Evolutionary conservation across 2,888 invertebrate species (phyloP), one percentile per base, ranked within the genome.

Genomic region (Pycnomerus fuliginosus): DNA sequence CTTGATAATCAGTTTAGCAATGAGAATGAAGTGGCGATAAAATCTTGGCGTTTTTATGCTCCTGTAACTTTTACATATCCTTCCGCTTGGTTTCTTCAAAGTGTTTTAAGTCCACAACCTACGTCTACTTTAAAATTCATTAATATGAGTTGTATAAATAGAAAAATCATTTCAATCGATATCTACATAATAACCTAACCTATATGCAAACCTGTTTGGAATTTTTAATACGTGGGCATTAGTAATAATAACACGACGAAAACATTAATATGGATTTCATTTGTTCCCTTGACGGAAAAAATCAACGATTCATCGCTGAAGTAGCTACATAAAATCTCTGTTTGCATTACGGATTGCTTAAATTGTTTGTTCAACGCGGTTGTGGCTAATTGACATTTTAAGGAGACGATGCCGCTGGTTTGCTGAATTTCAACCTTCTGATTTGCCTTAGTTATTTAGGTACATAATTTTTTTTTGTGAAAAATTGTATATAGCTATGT

Each of bases 321-420:
- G 32, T 33, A 40, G 32, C 33, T 27, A 40, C 13, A 16, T 38
- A 24, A 38, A 38, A 30, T 32, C 31, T 27, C 22, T 41, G 34
- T 41, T 41, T 41, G 34, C 41, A 41, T 34, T 41, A 34, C 29
- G 33, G 34, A 41, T 41, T 33, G 34, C 29, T 41, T 34, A 39
- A 39, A 39, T 39, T 34, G 41, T 33, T 41, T 41, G 29, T 41
- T 41, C 41, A 28, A 29, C 34, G 32, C 23, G 34, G n/a, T n/a
- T n/a, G n/a, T 22, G 34, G 34, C 22, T 29, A 41, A 41, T 34
- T 41, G 41, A 41, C 16, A 39, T 25, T 39, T 39, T 32, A 32
- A 39, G 39, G 39, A 27, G 39, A 14, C 16, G 12, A 14, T 8
- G 16, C 20, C 11, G 4, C 5, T 20, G 20, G 16, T 32, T 32